phyloP scores from a whole-genome alignment of 2,888 invertebrate genomes.

The Drosophila maculinotata region DNA sequence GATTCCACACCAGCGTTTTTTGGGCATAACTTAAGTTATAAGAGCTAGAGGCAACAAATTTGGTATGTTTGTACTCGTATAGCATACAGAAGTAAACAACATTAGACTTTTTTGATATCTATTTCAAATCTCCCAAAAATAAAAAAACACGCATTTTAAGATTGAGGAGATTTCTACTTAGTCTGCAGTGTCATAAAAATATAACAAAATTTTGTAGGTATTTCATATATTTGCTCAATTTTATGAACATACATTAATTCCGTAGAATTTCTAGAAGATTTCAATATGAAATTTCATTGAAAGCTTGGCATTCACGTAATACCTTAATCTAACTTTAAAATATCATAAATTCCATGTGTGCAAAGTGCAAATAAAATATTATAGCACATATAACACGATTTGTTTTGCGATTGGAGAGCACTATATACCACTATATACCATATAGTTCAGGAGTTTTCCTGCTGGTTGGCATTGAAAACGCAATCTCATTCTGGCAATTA shows the following conservation, averaged over 20 bases:
- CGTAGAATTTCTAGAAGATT: background rate
- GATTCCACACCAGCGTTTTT: too few relatives aligned
- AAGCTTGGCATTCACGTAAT: background rate
- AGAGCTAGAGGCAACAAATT: too few relatives aligned
- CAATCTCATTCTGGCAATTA: conserved; percentile 25
- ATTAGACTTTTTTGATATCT: too few relatives aligned
- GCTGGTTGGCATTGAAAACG: conserved; percentile 36
- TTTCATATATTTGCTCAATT: background rate
- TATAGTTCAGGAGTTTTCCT: conserved; percentile 4
- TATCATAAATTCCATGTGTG: background rate
- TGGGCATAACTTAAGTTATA: too few relatives aligned
- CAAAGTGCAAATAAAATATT: background rate
- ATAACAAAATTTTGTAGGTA: too few relatives aligned
- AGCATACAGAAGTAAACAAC: too few relatives aligned
- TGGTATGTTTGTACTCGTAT: too few relatives aligned
- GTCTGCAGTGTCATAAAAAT: too few relatives aligned
- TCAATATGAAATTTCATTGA: background rate
- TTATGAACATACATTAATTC: too few relatives aligned
- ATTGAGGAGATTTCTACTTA: too few relatives aligned
- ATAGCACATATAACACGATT: background rate
- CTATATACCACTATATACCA: background rate
- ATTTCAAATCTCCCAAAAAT: too few relatives aligned
- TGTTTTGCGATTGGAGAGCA: background rate
- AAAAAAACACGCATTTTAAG: too few relatives aligned
- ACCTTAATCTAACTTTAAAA: background rate